These are phyloP conservation scores for Calypte anna DNA, from an alignment of 2,113 vertebrate genomes.

Conservation along the genomic window DNA sequence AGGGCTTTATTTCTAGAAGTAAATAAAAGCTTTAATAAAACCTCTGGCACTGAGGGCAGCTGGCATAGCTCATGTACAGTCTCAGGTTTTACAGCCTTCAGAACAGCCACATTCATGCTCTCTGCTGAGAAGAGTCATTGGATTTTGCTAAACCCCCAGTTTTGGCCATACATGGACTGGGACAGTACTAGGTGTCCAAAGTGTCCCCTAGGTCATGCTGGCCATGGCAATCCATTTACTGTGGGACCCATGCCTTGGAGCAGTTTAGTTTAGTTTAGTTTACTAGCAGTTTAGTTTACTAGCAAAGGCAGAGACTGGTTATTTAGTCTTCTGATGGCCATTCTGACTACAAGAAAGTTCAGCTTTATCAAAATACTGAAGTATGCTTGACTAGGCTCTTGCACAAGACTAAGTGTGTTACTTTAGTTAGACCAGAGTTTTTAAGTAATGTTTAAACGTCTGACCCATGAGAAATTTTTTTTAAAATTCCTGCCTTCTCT, in stretches of 20 bases:
- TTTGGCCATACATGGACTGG: not conserved
- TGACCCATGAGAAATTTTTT: not conserved
- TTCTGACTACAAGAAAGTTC: not conserved
- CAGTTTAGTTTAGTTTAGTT: not conserved
- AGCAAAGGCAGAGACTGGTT: not conserved
- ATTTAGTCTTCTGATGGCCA: not conserved
- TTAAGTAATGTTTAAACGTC: not conserved
- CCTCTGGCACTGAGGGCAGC: not conserved
- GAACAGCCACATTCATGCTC: not conserved
- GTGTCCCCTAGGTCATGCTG: not conserved
- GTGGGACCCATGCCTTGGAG: not conserved
- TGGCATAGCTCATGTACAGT: not conserved
- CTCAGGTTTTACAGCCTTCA: not conserved
- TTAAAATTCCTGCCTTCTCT: not conserved
- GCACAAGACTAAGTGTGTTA: not conserved
- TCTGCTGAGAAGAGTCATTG: not conserved
- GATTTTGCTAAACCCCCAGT: not conserved
- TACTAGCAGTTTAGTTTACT: not conserved
- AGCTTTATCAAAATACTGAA: not conserved
- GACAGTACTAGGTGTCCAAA: not conserved
- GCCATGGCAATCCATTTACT: not conserved
- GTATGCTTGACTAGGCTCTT: not conserved
- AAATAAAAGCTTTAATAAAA: not conserved
- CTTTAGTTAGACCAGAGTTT: not conserved
- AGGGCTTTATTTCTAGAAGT: not conserved